phyloP scores from a whole-genome alignment of 92 coral and sea anemone species.

The Porites divaricata region DNA sequence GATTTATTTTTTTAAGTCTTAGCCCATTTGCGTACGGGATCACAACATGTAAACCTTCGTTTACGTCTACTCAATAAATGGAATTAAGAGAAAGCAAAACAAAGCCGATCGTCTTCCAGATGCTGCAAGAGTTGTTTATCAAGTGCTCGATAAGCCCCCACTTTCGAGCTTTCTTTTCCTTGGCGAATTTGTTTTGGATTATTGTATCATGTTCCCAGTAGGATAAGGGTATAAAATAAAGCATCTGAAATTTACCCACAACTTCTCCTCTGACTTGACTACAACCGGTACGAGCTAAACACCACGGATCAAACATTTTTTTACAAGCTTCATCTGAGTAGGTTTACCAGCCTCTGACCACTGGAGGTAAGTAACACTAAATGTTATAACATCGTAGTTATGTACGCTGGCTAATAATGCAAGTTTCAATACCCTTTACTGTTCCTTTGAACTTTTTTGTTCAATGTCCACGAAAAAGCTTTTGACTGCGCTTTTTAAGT shows the following conservation, averaged over 20 bases:
- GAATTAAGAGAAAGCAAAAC: not conserved
- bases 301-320: not conserved
- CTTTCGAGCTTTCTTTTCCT: not conserved
- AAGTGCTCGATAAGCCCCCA: not conserved
- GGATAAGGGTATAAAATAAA: not conserved
- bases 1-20: not conserved
- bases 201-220: constrained; percentile 20
- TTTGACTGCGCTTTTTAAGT: no score
- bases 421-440: no score
- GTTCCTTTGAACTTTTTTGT: no score
- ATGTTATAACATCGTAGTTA: no score
- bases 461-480: no score
- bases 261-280: not conserved
- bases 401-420: no score
- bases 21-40: not conserved
- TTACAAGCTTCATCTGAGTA: not conserved
- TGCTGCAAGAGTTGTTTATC: not conserved
- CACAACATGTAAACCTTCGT: not conserved
- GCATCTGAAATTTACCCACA: not conserved
- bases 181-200: not conserved
- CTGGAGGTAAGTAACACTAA: no score
- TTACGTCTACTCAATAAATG: not conserved
- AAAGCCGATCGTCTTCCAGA: no score
- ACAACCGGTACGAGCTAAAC: not conserved
- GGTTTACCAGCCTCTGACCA: no score